phyloP scores from a whole-genome alignment of 2,888 invertebrate genomes.

The Sarcophaga subvicina region DNA sequence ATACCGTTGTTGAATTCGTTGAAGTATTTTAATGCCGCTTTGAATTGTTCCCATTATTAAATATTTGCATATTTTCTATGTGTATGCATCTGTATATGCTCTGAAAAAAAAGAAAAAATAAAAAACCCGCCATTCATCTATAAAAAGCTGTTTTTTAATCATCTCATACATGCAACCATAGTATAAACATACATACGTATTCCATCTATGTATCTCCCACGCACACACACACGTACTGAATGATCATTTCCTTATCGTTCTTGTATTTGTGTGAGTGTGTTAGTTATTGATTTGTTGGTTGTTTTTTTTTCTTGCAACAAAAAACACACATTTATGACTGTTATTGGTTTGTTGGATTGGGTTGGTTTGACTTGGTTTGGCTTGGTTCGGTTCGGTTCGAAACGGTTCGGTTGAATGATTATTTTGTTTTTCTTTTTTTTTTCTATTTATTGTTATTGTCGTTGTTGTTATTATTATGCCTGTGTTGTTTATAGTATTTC shows the following conservation, averaged over 20 bases:
- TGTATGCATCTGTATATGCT: background rate
- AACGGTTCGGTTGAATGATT: constrained; percentile 38
- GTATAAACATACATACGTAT: too few relatives aligned
- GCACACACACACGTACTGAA: background rate
- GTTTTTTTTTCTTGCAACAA: background rate
- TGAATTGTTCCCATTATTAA: constrained; percentile 48
- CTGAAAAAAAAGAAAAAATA: background rate
- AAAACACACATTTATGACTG: constrained; percentile 54
- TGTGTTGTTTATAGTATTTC: background rate
- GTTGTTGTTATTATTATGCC: background rate
- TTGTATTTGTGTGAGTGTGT: constrained; percentile 15
- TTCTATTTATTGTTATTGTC: background rate
- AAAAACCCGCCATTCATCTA: constrained; percentile 27
- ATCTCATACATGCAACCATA: background rate
- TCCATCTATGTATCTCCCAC: too few relatives aligned
- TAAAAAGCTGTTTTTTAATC: constrained; percentile 56
- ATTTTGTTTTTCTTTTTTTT: background rate
- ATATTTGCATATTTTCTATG: constrained; percentile 45
- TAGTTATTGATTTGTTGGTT: constrained; percentile 62
- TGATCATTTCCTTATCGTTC: constrained; percentile 3
- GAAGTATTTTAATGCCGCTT: background rate
- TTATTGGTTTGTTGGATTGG: constrained; percentile 2
- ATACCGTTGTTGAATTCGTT: constrained; percentile 1
- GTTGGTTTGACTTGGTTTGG: too few relatives aligned
- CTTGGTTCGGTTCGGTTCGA: background rate